phyloP scores from a whole-genome alignment of 2,888 invertebrate genomes.

The Synanthedon myopaeformis region DNA sequence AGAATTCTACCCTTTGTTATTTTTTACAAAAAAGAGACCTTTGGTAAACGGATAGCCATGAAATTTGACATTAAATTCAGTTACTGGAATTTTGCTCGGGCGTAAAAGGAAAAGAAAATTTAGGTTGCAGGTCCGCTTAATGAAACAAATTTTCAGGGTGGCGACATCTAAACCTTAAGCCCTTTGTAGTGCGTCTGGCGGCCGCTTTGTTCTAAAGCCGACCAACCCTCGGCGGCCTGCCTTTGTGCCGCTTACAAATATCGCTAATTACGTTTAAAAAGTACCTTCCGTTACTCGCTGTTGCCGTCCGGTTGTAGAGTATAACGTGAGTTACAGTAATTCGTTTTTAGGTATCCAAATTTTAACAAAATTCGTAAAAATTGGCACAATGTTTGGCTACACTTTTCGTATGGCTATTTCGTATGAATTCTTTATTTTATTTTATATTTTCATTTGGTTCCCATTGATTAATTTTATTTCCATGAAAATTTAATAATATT shows the following conservation, averaged over 20 bases:
- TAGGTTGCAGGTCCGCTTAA: constrained; percentile 43
- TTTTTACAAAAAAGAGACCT: constrained; percentile 28
- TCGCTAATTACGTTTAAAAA: constrained; percentile 61
- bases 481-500: no score
- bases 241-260: constrained; percentile 57
- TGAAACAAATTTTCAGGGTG: constrained; percentile 65
- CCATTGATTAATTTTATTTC: no score
- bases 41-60: constrained; percentile 40
- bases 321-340: not conserved
- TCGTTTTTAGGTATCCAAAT: no score
- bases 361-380: no score
- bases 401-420: no score
- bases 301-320: not conserved
- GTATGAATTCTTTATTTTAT: no score
- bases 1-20: constrained; percentile 36
- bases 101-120: constrained; percentile 51
- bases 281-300: not conserved
- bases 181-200: constrained; percentile 53
- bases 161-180: constrained; percentile 61
- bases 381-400: no score
- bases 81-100: constrained; percentile 34
- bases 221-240: constrained; percentile 38
- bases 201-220: constrained; percentile 45
- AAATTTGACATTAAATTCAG: constrained; percentile 37
- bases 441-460: no score